Evolutionary conservation across 53 echinoderm and acorn worm genomes (phyloP).

Genomic region (Henricia sp.): DNA sequence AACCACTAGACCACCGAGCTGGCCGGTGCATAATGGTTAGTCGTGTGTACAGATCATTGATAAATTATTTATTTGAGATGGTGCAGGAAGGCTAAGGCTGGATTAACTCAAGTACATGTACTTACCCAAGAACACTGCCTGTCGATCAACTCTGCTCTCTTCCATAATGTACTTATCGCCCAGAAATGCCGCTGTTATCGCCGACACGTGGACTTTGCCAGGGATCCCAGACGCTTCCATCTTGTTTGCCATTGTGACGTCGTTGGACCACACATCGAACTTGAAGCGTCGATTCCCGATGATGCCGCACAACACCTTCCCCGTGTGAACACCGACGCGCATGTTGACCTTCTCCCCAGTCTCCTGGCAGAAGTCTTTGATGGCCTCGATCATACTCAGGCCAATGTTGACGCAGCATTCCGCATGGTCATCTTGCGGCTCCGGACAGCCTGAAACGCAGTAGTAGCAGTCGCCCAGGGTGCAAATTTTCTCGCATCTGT

Average conservation of each 20-base stretch:
- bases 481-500: constrained; percentile 95
- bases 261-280: constrained; percentile 98
- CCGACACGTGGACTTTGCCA: constrained; percentile 93
- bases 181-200: constrained; percentile 83
- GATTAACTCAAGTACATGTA: too few relatives aligned
- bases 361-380: constrained; percentile 96
- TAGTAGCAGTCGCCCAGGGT: constrained; percentile 99
- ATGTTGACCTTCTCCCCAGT: constrained; percentile 95
- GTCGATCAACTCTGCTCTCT: constrained; percentile 86
- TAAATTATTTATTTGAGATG: too few relatives aligned
- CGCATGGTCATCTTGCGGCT: constrained; percentile 76
- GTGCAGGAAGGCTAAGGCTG: too few relatives aligned
- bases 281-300: constrained; percentile 92
- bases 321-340: constrained; percentile 95
- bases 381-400: constrained; percentile 92
- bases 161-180: constrained; percentile 84
- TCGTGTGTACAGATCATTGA: too few relatives aligned
- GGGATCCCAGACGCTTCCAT: constrained; percentile 98
- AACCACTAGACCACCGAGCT: too few relatives aligned
- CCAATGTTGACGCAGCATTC: constrained; percentile 97
- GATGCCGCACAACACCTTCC: constrained; percentile 95
- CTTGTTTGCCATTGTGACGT: constrained; percentile 94
- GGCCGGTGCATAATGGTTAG: too few relatives aligned
- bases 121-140: constrained; percentile 78
- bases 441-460: constrained; percentile 94